A percentile compares a stretch with the other conserved stretches of the same genome.
phyloP scores from a whole-genome alignment of 2,797 vertebrate genomes.

The Gephyroberyx darwinii region DNA sequence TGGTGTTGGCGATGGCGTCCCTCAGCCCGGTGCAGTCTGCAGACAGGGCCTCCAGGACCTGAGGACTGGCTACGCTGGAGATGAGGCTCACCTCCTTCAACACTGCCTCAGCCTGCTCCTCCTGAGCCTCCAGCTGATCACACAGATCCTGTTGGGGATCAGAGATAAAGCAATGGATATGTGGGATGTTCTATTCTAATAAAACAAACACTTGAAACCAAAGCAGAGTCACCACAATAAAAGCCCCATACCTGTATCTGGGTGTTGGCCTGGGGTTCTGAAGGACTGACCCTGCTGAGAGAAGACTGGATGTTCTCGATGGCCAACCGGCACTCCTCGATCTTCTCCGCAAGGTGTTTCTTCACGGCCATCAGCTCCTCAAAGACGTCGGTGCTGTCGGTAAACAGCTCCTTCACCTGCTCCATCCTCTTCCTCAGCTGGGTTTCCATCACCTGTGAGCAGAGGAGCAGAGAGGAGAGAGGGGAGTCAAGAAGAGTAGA shows the following conservation, averaged over 20 bases:
- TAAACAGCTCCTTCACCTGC: constrained; percentile 83
- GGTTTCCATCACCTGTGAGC: constrained; percentile 80
- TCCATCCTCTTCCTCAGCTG: constrained; percentile 82
- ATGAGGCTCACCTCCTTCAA: constrained; percentile 86
- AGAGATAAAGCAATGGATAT: neutral
- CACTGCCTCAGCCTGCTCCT: constrained; percentile 83
- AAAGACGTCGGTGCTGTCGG: constrained; percentile 80
- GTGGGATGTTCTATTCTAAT: neutral
- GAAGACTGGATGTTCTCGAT: constrained; percentile 71
- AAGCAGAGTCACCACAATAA: too few species aligned
- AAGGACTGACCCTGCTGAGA: constrained; percentile 54
- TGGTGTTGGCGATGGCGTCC: constrained; percentile 81
- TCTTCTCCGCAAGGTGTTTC: constrained; percentile 76
- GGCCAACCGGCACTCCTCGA: constrained; percentile 66
- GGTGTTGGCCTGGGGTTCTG: constrained; percentile 51
- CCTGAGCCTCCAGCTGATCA: constrained; percentile 86
- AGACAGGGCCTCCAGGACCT: constrained; percentile 84
- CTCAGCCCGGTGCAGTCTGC: constrained; percentile 75
- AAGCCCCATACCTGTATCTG: constrained; percentile 70
- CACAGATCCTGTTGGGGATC: constrained; percentile 81
- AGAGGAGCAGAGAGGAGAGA: neutral
- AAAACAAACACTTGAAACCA: too few species aligned
- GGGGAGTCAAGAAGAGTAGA: neutral
- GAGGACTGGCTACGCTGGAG: constrained; percentile 81
- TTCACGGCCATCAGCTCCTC: constrained; percentile 79